Percentiles rank a stretch among this genome's conserved stretches.
phyloP scores from a whole-genome alignment of 2,113 vertebrate genomes.

The Rattus rattus region DNA sequence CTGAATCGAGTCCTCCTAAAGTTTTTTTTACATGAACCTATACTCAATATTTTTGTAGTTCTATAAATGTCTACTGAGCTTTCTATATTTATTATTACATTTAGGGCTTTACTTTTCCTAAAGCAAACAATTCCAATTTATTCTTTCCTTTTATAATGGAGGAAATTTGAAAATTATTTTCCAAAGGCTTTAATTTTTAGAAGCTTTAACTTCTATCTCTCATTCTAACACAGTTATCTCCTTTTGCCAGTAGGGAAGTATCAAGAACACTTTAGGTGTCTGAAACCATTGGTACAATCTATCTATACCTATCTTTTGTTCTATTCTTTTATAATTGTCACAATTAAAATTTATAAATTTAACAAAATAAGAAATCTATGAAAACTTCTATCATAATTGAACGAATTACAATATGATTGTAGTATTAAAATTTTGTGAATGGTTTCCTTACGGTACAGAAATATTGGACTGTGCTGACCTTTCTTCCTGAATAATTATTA shows the following conservation, averaged over 20 bases:
- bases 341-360: not conserved
- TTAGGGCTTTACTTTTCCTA: not conserved
- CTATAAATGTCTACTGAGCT: not conserved
- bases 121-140: not conserved
- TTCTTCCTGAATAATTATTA: not conserved
- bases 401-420: not conserved
- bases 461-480: not conserved
- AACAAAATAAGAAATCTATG: not conserved
- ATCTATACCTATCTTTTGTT: not conserved
- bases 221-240: not conserved
- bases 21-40: not conserved
- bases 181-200: not conserved
- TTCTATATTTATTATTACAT: not conserved
- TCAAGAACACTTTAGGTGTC: not conserved
- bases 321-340: not conserved
- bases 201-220: not conserved
- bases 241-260: not conserved
- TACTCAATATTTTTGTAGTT: not conserved
- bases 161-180: constrained; percentile 20
- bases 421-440: not conserved
- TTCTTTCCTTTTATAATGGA: not conserved
- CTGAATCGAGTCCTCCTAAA: not conserved
- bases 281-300: not conserved
- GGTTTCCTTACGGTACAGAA: not conserved
- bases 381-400: too few species aligned